Percentiles rank a stretch among this genome's conserved stretches.
These are phyloP conservation scores for Trilocha varians DNA, from an alignment of 2,888 invertebrate species.

Conservation along the genomic window DNA sequence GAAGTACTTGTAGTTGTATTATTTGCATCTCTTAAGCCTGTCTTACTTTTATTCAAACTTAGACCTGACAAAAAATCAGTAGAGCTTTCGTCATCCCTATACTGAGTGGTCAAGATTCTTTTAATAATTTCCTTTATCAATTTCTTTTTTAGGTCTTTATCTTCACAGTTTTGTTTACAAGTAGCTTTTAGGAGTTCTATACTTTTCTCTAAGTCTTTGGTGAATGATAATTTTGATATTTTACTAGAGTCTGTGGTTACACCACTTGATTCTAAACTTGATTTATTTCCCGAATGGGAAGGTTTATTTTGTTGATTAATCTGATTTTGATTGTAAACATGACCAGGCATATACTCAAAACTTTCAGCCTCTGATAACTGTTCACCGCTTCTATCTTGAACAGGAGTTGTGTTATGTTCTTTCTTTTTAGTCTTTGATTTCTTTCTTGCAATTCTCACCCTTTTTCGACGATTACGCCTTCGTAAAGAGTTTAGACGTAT, in stretches of 20 bases:
- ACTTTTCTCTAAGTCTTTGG: slow-evolving; percentile 75
- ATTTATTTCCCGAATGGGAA: slow-evolving; percentile 46
- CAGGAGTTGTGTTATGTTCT: slow-evolving; percentile 20
- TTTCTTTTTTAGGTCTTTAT: slow-evolving; percentile 73
- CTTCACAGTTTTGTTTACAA: slow-evolving; percentile 73
- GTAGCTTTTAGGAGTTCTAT: slow-evolving; percentile 74
- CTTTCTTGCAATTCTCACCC: slow-evolving; percentile 27
- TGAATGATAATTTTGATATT: slow-evolving; percentile 53
- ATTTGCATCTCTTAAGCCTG: slow-evolving; percentile 22
- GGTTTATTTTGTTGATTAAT: slow-evolving; percentile 27
- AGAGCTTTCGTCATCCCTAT: slow-evolving; percentile 70
- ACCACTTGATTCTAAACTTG: slow-evolving; percentile 60
- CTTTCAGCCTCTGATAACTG: slow-evolving; percentile 75
- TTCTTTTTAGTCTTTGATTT: slow-evolving; percentile 30
- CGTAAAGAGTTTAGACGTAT: slow-evolving; percentile 50
- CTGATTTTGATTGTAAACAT: slow-evolving; percentile 72
- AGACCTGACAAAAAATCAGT: slow-evolving; percentile 64
- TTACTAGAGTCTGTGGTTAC: slow-evolving; percentile 60
- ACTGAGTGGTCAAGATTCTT: slow-evolving; percentile 73
- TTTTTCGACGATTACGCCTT: slow-evolving; percentile 38
- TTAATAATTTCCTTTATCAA: slow-evolving; percentile 77
- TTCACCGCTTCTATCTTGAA: slow-evolving; percentile 41
- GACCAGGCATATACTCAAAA: slow-evolving; percentile 77
- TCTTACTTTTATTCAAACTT: slow-evolving; percentile 41
- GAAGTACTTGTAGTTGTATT: slow-evolving; percentile 56